Evolutionary conservation across 1,140 invertebrate genomes (phyloP), one percentile per base, ranked within the genome.

Genomic region (Halictus rubicundus): DNA sequence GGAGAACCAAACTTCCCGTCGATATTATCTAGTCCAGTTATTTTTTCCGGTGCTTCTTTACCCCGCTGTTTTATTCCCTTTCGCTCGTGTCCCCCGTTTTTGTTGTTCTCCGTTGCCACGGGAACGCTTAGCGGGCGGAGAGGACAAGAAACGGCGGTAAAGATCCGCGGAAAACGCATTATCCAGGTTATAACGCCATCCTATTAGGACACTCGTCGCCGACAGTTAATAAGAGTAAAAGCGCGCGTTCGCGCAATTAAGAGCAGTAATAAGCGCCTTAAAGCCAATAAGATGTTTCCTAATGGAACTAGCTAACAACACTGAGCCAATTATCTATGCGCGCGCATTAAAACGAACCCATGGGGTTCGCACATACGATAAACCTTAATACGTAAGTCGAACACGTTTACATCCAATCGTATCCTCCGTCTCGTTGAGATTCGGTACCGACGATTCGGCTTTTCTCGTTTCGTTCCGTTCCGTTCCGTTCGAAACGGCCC

Each of bases 211-310:
- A 77, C 61, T 86, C 86, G 71, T 87, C 81, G 85, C 46, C 82
- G 85, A 81, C 83, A 85, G 86, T 88, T 88, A 88, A 88, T 88
- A 87, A 88, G 83, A 84, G 83, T 87, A 88, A 87, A 85, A 88
- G 86, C 86, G 71, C 77, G 77, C 84, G 84, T 88, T 87, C 72
- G 65, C 42, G 83, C 85, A 88, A 87, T 87, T 87, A 87, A 82
- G 80, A 87, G 74, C 78, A 73, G 85, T 85, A 87, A 85, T 88
- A 87, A 88, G 85, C 86, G 78, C 85, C 86, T 87, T 87, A 84
- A 82, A 80, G 78, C 86, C 86, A 88, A 88, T 88, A 88, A 88
- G 86, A 88, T 88, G 86, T 87, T 85, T 83, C 82, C 85, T 87
- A 87, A 87, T 87, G 85, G 86, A 85, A 87, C 54, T 72, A 79